These are phyloP conservation scores for Aplodontia rufa DNA, from an alignment of 2,113 vertebrate genomes.

Conservation along the genomic window DNA sequence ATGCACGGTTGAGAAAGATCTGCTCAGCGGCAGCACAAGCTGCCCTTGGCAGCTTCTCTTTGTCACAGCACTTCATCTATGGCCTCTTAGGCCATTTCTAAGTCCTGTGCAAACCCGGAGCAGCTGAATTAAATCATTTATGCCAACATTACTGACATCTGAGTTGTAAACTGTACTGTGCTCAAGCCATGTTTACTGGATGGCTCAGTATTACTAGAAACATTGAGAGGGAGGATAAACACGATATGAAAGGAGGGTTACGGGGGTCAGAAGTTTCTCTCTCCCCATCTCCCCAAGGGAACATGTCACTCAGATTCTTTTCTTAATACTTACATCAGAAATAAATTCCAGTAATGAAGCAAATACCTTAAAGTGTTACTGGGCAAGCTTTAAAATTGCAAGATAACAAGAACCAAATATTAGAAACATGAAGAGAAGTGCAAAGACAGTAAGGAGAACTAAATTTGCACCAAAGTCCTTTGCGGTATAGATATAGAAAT, in stretches of 20 bases:
- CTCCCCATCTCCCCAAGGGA: not conserved
- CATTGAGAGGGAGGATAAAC: not conserved
- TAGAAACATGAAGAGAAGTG: slow-evolving; percentile 86
- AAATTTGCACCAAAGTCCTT: slow-evolving; percentile 81
- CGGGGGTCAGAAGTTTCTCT: not conserved
- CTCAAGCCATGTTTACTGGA: not conserved
- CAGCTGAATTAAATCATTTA: not conserved
- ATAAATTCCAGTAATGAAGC: slow-evolving; percentile 85
- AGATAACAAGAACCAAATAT: slow-evolving; percentile 89
- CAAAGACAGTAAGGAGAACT: slow-evolving; percentile 82
- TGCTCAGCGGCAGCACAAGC: not conserved
- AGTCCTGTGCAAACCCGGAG: not conserved
- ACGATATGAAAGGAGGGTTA: not conserved
- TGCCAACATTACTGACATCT: not conserved
- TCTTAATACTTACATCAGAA: slow-evolving; percentile 84
- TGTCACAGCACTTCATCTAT: not conserved
- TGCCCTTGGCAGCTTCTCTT: not conserved
- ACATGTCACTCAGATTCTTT: slow-evolving; percentile 85
- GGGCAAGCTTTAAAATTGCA: slow-evolving; percentile 93
- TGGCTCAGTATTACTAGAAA: not conserved
- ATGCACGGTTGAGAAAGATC: not conserved
- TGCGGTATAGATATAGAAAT: slow-evolving; percentile 75
- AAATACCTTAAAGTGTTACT: slow-evolving; percentile 93
- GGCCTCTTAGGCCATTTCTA: not conserved
- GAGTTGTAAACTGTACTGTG: not conserved